Base-by-base conservation (phyloP, 1,140 invertebrate species). In the Delia radicum region DNA sequence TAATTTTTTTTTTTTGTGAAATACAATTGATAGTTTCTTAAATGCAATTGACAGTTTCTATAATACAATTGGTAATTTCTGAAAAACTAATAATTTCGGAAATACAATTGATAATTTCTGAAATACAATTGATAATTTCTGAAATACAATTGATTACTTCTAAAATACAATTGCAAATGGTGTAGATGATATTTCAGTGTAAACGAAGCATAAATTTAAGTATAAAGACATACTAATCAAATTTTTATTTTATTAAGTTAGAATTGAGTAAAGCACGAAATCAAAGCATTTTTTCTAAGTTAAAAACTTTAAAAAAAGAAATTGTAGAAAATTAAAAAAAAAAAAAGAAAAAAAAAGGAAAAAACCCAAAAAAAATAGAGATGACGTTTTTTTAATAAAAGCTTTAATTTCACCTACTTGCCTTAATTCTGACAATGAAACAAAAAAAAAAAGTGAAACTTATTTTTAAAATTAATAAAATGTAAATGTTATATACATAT, bases 371-470 rank as follows among this genome's bases (percentile, higher is more conserved):
- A 75, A 7, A 37, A 28, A 33, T 33, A 21, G 12, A 33, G 63
- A 62, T 28, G 62, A 62, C 15, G n/a, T 24, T 37, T 71, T 33
- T 71, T 33, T 73, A 55, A 55, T 21, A 74, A 62, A 76, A 76
- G 74, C 74, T 75, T 75, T 75, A 75, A 75, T 72, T 75, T 75
- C 74, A 75, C 74, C 29, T 75, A 75, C 75, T 76, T 76, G 75
- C 75, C 75, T 76, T 76, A 76, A 76, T 73, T 63, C 72, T 76
- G 75, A 76, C 72, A 76, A 76, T 74, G 75, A 76, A 76, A 48
- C 75, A 76, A 76, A 76, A 76, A 73, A 62, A 73, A 33, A 76
- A 75, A 42, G 46, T 46, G 65, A 69, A 33, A 67, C 28, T 33
- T 27, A 33, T 18, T 21, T 55, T 65, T 33, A 37, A 28, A 27